Evolutionary conservation across 2,888 invertebrate genomes (phyloP).

Genomic region (Diplazon laetatorius): DNA sequence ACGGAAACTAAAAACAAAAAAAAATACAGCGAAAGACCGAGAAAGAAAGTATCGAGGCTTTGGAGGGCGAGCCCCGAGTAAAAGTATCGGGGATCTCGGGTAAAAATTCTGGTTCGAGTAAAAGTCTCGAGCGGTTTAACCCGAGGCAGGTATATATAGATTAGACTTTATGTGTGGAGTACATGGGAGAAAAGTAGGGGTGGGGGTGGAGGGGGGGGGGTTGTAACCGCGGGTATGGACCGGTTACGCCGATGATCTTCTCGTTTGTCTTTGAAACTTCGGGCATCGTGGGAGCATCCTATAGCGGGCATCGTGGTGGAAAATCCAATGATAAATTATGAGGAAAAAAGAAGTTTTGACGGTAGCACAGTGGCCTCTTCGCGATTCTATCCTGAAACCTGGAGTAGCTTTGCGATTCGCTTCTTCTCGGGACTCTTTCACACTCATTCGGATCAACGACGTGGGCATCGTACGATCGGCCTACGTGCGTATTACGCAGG

Average conservation of each 20-base stretch:
- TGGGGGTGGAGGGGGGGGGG: too few relatives aligned
- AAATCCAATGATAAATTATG: conserved; percentile 63
- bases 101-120: conserved; percentile 33
- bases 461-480: conserved; percentile 11
- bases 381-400: conserved; percentile 23
- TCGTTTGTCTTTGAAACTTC: conserved; percentile 48
- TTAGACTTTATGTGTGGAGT: conserved; percentile 75
- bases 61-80: conserved; percentile 22
- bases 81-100: conserved; percentile 25
- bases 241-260: conserved; percentile 54
- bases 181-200: conserved; percentile 40
- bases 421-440: conserved; percentile 27
- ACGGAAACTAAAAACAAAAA: too few relatives aligned
- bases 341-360: conserved; percentile 65
- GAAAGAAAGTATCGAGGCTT: neutral
- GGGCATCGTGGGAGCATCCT: conserved; percentile 1
- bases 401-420: too few relatives aligned
- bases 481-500: conserved; percentile 8
- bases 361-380: conserved; percentile 40
- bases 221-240: conserved; percentile 14
- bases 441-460: conserved; percentile 17
- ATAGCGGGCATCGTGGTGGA: neutral
- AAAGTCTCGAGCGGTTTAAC: conserved; percentile 29
- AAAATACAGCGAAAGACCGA: neutral
- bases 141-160: conserved; percentile 16